Conservation (phyloP, 2,888 invertebrate genomes). For the Branchellion lobata region DNA sequence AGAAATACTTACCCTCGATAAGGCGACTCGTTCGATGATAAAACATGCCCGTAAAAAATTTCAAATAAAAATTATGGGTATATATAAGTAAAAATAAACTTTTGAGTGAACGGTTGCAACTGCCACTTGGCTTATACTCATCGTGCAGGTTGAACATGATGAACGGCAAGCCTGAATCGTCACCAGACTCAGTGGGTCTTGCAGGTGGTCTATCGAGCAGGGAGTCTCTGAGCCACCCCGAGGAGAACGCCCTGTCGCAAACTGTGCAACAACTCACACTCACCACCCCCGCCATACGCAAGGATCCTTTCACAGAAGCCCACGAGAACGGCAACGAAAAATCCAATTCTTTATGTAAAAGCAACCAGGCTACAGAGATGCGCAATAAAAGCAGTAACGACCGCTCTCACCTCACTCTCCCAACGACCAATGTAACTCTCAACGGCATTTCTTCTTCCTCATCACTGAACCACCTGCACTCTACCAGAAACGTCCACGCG, state of each 20-base stretch:
- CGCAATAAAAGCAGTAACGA: neutral
- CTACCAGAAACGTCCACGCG: too few relatives aligned
- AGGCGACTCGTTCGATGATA: too few relatives aligned
- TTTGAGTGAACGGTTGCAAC: neutral
- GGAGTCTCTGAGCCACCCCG: neutral
- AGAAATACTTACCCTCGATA: too few relatives aligned
- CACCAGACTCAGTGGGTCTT: neutral
- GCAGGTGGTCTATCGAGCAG: neutral
- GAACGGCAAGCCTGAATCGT: conserved; percentile 13
- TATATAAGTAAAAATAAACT: neutral
- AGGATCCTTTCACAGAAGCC: neutral
- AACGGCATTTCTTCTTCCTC: neutral
- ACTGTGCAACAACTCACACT: conserved; percentile 15
- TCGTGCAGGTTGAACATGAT: neutral
- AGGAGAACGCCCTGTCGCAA: neutral
- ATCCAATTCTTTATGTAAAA: neutral
- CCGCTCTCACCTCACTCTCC: neutral
- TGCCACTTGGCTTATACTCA: neutral
- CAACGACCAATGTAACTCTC: neutral
- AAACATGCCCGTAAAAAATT: too few relatives aligned
- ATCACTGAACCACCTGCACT: neutral
- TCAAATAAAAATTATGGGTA: too few relatives aligned
- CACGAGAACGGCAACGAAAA: neutral
- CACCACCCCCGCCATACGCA: neutral
- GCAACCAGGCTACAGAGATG: neutral